Evolutionary conservation across 2,113 vertebrate species (phyloP), one percentile per base, ranked within the genome.

Genomic region (Muntiacus reevesi): DNA sequence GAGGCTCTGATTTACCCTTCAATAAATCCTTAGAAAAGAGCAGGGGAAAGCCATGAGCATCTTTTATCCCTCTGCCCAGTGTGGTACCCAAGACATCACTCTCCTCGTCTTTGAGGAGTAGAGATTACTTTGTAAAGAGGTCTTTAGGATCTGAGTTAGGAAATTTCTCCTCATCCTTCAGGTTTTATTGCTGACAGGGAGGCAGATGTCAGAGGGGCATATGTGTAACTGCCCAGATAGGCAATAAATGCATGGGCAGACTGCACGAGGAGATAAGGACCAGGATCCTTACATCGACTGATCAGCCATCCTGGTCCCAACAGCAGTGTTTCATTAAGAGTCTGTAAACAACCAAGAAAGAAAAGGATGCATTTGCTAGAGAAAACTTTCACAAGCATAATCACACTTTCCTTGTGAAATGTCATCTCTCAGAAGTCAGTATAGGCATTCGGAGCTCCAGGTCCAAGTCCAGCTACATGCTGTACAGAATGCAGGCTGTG

Each of bases 1-100:
- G 6, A 91, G 99, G 98, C n/a, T 98, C 97, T 36, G 82, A 86
- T 47, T 36, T 47, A 23, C 96, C 91, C 28, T 28, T 64, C 47
- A 96, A 74, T 50, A 98, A 85, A 9, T 98, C 98, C 99, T 99
- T 95, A 30, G 67, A 84, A 91, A 96, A 98, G 78, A 98, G 74
- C 97, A 43, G 87, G 33, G 17, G 47, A 93, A 96, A 95, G 30
- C 1, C 54, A 67, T 95, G 36, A 98, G 25, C 14, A 59, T 94
- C 43, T 23, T 93, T 89, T 21, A 59, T 59, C 36, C 23, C 45
- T 91, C 60, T 36, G 0, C 67, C 47, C 55, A 0, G 5, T 19
- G 36, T 13, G 52, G 60, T 87, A 79, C 62, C 84, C 28, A 89
- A 60, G 28, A n/a, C 36, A 79, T 88, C 74, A 83, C 89, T 88